These are phyloP conservation scores for Hephaestus fuliginosus DNA, from an alignment of 2,797 vertebrate species.

Conservation along the genomic window DNA sequence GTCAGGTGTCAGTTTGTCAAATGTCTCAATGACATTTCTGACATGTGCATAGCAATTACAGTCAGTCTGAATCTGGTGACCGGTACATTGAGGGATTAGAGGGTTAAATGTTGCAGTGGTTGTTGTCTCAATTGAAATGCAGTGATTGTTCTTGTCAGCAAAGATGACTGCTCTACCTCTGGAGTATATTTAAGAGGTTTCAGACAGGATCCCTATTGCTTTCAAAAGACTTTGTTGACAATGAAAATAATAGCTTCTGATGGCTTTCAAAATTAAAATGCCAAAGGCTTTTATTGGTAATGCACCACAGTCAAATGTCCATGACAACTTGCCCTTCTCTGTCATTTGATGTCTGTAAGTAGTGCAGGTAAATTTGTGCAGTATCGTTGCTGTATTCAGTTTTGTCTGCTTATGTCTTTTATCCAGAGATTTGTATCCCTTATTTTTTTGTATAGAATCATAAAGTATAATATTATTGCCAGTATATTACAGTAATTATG, in stretches of 20 bases:
- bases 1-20: constrained; percentile 31
- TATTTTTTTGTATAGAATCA: not conserved
- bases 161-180: constrained; percentile 69
- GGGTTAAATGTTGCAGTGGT: constrained; percentile 65
- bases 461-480: not conserved
- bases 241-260: constrained; percentile 78
- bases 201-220: constrained; percentile 63
- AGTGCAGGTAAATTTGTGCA: constrained; percentile 25
- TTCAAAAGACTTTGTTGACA: constrained; percentile 73
- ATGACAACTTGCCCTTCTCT: constrained; percentile 64
- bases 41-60: constrained; percentile 8
- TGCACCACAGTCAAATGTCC: constrained; percentile 53
- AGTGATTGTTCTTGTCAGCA: constrained; percentile 68
- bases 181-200: constrained; percentile 73
- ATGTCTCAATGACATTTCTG: constrained; percentile 17
- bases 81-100: constrained; percentile 2
- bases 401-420: not conserved
- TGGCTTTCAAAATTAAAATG: constrained; percentile 76
- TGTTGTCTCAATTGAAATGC: constrained; percentile 67
- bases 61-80: constrained; percentile 11
- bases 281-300: constrained; percentile 65
- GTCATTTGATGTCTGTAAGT: constrained; percentile 52
- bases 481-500: not conserved
- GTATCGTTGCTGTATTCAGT: not conserved
- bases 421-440: not conserved